Base-by-base conservation (phyloP, 2,888 invertebrate species). In the Iphiclides podalirius region DNA sequence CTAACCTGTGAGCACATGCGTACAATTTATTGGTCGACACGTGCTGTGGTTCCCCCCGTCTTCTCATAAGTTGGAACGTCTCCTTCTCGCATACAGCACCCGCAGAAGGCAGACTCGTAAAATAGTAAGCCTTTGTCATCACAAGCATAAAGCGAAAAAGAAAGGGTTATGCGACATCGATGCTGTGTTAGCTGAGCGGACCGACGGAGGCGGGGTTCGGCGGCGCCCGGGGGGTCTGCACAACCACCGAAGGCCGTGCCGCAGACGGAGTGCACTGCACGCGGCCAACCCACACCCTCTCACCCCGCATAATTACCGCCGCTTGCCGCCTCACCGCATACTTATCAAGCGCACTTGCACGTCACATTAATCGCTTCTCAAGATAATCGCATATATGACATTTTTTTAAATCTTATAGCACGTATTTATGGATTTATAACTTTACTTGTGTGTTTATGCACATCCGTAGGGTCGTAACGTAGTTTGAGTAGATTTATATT, bases 51-150 rank as follows among this genome's bases (percentile, higher is more conserved):
- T 74, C 68, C 65, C 72, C 77, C 76, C 80, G 85, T 79, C 84
- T 83, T 80, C 69, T 79, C 76, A 81, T 84, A 75, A 70, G 67
- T 81, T 77, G 89, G 89, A 90, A 91, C 90, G 93, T 92, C 92
- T 93, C 93, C 93, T 93, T 93, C 93, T 94, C 93, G 91, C 89
- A 91, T 93, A 93, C 93, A 93, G 93, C 93, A 93, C 90, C 92
- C 92, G 93, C 93, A 92, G 93, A 93, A 93, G 93, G 93, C 91
- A 92, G 92, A 91, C 77, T 66, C 73, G 70, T 82, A 74, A 71
- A 71, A 81, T 81, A 79, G 86, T 89, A 90, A 85, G 86, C 89
- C 89, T 88, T 83, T 84, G 79, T 86, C 85, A 80, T 89, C 90
- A 90, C 89, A 84, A 85, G 89, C 88, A 87, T 88, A 77, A 87